Evolutionary conservation across 2,888 invertebrate species (phyloP), one percentile per base, ranked within the genome.

Genomic region (Meteorus colon): DNA sequence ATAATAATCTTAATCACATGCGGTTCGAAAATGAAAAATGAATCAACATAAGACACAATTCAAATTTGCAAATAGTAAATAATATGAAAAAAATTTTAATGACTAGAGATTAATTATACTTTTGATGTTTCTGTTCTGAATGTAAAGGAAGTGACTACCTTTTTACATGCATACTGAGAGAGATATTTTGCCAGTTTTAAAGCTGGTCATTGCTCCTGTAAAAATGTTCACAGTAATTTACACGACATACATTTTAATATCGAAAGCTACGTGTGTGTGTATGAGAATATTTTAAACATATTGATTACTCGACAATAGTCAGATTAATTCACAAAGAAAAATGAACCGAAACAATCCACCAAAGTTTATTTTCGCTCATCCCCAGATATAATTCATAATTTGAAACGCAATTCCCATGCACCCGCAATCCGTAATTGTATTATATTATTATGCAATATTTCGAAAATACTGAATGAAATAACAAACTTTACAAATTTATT

Each of bases 111-210:
- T 41, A 68, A 63, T 69, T 41, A 70, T 14, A 73, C 29, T 55
- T 68, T 31, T 59, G 24, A 60, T 60, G 19, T 67, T 67, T 67
- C 45, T 27, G 41, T 48, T 48, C 4, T 48, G 48, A 48, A 67
- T 27, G 29, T 45, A 67, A 67, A 65, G 27, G 31, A 65, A 68
- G 69, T 74, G 77, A 84, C 84, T 85, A 84, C 84, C 84, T 84
- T 84, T 48, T 83, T 75, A 81, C 84, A 84, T 85, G 84, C 83
- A 85, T 84, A 83, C 81, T 83, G 82, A 83, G 82, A 84, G 84
- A 84, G 48, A 48, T 48, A 48, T 82, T 84, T 84, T 84, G 79
- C 83, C 82, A 83, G 82, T 84, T 84, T 80, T 83, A 85, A 84
- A 83, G 82, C 83, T 83, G 82, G 81, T 85, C 83, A 84, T 83